phyloP scores from a whole-genome alignment of 2,797 vertebrate species.

The Danio kyathit region DNA sequence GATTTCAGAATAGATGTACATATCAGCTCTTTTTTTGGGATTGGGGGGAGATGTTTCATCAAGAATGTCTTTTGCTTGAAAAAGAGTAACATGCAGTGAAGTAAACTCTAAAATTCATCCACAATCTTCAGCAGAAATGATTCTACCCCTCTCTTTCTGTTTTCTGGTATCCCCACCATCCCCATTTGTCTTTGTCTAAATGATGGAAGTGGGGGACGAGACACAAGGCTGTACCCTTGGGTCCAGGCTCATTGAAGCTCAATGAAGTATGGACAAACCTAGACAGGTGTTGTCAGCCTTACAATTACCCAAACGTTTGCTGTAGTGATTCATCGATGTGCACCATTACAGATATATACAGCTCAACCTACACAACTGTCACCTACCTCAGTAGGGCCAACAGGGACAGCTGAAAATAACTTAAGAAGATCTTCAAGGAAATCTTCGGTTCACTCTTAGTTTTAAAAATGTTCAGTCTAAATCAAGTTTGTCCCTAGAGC shows the following conservation, averaged over 20 bases:
- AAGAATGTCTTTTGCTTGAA: neutral
- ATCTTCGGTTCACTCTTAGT: neutral
- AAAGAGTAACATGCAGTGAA: neutral
- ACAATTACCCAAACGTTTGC: constrained; percentile 43
- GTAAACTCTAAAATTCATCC: neutral
- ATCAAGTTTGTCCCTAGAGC: constrained; percentile 9
- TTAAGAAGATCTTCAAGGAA: constrained; percentile 23
- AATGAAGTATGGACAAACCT: constrained; percentile 45
- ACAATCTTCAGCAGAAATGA: neutral
- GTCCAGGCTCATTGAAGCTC: constrained; percentile 32
- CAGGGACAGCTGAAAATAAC: constrained; percentile 20
- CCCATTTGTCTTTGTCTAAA: constrained; percentile 22
- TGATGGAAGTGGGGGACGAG: constrained; percentile 18
- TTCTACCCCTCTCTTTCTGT: neutral
- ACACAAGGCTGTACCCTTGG: constrained; percentile 15
- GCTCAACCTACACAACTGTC: constrained; percentile 39
- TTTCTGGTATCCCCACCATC: constrained; percentile 12
- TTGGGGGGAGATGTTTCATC: neutral
- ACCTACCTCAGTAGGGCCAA: constrained; percentile 19
- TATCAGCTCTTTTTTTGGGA: neutral
- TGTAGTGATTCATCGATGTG: constrained; percentile 16
- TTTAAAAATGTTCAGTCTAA: constrained; percentile 17
- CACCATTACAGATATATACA: constrained; percentile 49
- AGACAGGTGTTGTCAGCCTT: constrained; percentile 44
- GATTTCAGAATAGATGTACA: neutral